Percentiles rank a stretch among this genome's conserved stretches.
Evolutionary conservation across 2,888 invertebrate genomes (phyloP).

Genomic region (Sesamia inferens): DNA sequence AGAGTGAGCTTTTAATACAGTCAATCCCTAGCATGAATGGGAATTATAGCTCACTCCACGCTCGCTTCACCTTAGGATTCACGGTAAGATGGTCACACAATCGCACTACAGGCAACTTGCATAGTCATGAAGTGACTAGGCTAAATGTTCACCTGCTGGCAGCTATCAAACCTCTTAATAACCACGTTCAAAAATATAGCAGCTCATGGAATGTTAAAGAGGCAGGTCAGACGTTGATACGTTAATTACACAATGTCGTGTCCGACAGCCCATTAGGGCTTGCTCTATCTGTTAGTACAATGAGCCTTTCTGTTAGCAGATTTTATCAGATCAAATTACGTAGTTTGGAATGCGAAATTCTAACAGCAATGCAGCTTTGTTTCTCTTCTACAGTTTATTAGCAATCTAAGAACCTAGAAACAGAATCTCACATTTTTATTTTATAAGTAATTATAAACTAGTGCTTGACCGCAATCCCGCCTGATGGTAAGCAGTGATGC

Average conservation of each 20-base stretch:
- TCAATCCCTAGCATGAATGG: too few relatives aligned
- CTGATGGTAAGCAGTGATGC: too few relatives aligned
- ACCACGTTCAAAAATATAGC: conserved; percentile 11
- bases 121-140: conserved; percentile 6
- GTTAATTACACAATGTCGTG: conserved; percentile 50
- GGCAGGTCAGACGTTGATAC: conserved; percentile 30
- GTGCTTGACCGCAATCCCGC: too few relatives aligned
- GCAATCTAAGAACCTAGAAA: neutral
- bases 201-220: conserved; percentile 29
- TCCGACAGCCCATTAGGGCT: conserved; percentile 31
- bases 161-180: neutral
- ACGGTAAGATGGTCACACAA: too few relatives aligned
- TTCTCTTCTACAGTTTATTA: neutral
- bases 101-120: neutral
- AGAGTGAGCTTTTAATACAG: too few relatives aligned
- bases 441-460: too few relatives aligned
- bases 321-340: conserved; percentile 8
- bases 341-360: neutral
- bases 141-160: conserved; percentile 3
- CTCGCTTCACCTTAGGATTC: too few relatives aligned
- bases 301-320: conserved; percentile 18
- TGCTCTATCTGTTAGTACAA: conserved; percentile 32
- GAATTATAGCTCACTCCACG: too few relatives aligned
- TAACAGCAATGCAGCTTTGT: conserved; percentile 14
- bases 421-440: too few relatives aligned